Base-by-base conservation (phyloP, 2,113 vertebrate species). In the Rissa tridactyla region DNA sequence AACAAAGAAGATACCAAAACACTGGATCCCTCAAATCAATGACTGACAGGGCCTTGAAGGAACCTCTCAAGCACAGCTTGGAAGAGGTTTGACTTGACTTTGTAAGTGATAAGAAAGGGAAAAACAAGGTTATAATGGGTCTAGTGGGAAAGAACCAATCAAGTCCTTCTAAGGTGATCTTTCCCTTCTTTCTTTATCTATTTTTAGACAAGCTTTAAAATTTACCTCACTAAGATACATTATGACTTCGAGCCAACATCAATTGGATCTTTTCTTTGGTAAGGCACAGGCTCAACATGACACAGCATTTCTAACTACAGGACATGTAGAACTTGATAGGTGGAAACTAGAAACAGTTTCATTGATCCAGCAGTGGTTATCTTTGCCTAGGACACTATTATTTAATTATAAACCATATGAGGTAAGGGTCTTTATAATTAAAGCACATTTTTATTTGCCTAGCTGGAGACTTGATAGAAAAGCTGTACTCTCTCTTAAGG, bases 371-470 rank as follows among this genome's bases (percentile, higher is more conserved):
- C 12, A 38, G 52, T 70, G 54, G 69, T 72, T 90, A 49, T 91
- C 57, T 91, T 87, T 92, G 46, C 32, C 42, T n/a, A 61, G 42
- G 71, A 80, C 29, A 34, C 25, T 17, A 38, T 83, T 86, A 52
- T 72, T 92, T 90, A 42, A 34, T 73, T 90, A 83, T 49, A 95
- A 65, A 79, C 19, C 40, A 64, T 62, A 66, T 32, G 88, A 79
- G 0, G 1, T 32, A 78, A 30, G 42, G 19, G 7, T 86, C 22
- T 94, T 75, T 44, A 51, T 75, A 83, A 87, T 71, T 90, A 92
- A 95, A 87, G 15, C 32, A 93, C 30, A 66, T 88, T 96, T 95
- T 94, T 83, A 68, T 82, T 94, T 87, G 70, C 58, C 60, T 96
- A 46, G 66, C 36, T 44, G 87, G 54, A 42, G 46, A 86, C 38